Evolutionary conservation across 2,113 vertebrate genomes (phyloP).

Genomic region (Noctilio leporinus): DNA sequence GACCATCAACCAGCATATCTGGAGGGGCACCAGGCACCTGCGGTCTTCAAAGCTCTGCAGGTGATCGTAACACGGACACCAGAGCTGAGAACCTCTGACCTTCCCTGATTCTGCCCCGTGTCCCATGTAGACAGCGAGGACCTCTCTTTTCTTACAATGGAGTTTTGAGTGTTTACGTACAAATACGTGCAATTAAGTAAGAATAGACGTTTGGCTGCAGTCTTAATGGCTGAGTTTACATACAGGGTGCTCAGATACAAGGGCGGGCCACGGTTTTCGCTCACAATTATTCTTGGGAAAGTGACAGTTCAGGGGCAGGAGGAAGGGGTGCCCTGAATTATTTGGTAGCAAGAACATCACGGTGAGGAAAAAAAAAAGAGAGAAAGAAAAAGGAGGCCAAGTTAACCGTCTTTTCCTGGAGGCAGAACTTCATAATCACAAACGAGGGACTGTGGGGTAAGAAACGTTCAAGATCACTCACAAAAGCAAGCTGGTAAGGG

Average conservation of each 20-base stretch:
- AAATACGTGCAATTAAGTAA: background rate
- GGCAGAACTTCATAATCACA: background rate
- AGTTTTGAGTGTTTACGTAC: background rate
- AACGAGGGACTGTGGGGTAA: background rate
- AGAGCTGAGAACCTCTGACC: background rate
- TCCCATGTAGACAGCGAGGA: background rate
- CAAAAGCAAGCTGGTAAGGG: background rate
- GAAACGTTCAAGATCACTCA: background rate
- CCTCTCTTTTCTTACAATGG: background rate
- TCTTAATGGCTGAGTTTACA: background rate
- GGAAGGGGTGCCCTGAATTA: background rate
- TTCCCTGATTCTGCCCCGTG: background rate
- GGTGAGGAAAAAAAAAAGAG: background rate
- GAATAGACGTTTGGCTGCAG: background rate
- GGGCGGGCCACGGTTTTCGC: background rate
- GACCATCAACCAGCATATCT: background rate
- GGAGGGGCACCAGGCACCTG: background rate
- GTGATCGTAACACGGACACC: too few relatives aligned
- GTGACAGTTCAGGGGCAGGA: background rate
- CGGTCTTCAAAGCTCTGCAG: background rate
- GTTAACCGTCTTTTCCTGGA: background rate
- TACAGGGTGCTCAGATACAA: background rate
- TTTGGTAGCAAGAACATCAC: background rate
- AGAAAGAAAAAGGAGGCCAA: background rate
- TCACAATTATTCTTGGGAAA: background rate